Evolutionary conservation across 2,113 vertebrate genomes (phyloP).

Genomic region (Sinocyclocheilus rhinocerous): DNA sequence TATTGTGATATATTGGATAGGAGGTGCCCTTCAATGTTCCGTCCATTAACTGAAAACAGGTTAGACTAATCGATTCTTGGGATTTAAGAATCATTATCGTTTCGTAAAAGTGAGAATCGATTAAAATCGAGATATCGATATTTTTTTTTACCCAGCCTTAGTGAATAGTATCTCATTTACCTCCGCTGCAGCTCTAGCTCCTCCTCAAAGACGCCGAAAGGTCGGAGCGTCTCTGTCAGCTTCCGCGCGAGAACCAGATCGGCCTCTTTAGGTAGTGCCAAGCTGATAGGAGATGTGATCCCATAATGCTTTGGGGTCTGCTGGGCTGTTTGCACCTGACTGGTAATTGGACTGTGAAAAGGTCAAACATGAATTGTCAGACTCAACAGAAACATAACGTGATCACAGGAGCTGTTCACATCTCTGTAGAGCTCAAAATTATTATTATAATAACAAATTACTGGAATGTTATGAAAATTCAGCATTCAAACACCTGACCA

Average conservation of each 20-base stretch:
- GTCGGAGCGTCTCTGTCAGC: slow-evolving; percentile 83
- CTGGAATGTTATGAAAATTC: background rate
- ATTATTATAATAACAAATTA: background rate
- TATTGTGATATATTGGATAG: too few relatives aligned
- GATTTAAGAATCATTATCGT: too few relatives aligned
- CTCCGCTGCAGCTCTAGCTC: slow-evolving; percentile 87
- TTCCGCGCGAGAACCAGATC: slow-evolving; percentile 85
- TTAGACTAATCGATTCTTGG: too few relatives aligned
- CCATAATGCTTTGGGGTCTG: slow-evolving; percentile 85
- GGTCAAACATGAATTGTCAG: slow-evolving; percentile 1
- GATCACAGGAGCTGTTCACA: background rate
- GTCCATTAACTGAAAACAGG: too few relatives aligned
- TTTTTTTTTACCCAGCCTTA: too few relatives aligned
- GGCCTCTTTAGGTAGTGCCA: slow-evolving; percentile 84
- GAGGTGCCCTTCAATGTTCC: too few relatives aligned
- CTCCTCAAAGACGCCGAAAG: slow-evolving; percentile 87
- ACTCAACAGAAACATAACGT: background rate
- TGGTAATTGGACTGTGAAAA: slow-evolving; percentile 81
- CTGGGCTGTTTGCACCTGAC: slow-evolving; percentile 79
- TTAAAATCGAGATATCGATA: too few relatives aligned
- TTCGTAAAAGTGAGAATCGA: too few relatives aligned
- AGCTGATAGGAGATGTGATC: slow-evolving; percentile 88
- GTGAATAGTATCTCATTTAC: slow-evolving; percentile 57
- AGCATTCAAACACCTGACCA: background rate
- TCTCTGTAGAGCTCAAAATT: background rate